phyloP scores from a whole-genome alignment of 2,113 vertebrate species.

The Hippolais icterina region DNA sequence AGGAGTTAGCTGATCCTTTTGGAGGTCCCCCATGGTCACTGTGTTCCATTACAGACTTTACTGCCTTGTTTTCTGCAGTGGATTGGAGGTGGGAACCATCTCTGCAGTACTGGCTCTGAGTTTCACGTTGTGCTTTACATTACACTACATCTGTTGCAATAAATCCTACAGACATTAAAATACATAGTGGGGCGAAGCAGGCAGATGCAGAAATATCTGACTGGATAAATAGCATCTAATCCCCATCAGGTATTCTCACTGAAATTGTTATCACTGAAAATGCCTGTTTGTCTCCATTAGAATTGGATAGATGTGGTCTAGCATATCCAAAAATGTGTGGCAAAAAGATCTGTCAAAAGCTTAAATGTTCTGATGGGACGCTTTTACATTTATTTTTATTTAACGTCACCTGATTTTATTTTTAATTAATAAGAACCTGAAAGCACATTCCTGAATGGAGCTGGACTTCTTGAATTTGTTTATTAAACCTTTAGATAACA shows the following conservation, averaged over 20 bases:
- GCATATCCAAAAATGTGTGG: neutral
- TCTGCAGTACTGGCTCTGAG: neutral
- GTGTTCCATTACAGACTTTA: neutral
- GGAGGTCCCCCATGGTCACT: rapidly evolving
- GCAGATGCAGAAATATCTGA: neutral
- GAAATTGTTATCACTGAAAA: neutral
- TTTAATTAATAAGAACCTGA: neutral
- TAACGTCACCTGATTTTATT: neutral
- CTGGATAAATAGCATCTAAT: neutral
- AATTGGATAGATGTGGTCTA: neutral
- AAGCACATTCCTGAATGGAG: neutral
- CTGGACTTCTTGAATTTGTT: neutral
- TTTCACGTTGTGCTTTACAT: neutral
- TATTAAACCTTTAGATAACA: neutral
- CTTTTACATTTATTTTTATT: neutral
- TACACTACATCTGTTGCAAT: neutral
- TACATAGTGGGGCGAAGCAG: neutral
- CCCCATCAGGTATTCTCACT: neutral
- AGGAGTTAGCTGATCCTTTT: neutral
- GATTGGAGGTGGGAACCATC: neutral
- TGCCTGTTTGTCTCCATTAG: neutral
- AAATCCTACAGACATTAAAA: neutral
- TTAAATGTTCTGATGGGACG: neutral
- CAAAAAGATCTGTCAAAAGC: neutral
- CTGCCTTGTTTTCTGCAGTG: neutral